Conservation (phyloP, 2,797 vertebrate species). For the Podarcis lilfordi region DNA sequence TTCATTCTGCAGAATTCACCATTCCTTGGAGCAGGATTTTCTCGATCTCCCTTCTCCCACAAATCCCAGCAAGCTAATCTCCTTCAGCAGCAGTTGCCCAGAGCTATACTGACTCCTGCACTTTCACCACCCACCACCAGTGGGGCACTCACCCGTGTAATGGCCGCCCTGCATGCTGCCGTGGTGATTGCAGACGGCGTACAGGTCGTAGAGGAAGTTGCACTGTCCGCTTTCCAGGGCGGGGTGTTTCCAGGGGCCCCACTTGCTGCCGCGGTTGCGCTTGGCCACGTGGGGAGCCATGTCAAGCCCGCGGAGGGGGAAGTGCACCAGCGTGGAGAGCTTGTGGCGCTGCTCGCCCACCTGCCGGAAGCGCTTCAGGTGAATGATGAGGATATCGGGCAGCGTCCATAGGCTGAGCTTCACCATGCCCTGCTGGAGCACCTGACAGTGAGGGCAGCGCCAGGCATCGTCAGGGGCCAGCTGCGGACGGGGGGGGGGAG, state of each 20-base stretch:
- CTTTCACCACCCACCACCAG: background rate
- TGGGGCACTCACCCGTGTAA: conserved; percentile 86
- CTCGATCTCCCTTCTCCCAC: background rate
- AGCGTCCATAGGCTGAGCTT: conserved; percentile 95
- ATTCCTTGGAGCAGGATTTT: background rate
- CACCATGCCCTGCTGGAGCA: conserved; percentile 91
- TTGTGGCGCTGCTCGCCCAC: conserved; percentile 91
- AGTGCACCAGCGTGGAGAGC: conserved; percentile 88
- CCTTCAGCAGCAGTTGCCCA: background rate
- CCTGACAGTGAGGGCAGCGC: conserved; percentile 91
- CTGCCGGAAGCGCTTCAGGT: conserved; percentile 93
- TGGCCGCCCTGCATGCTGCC: conserved; percentile 94
- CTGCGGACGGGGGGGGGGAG: conserved; percentile 70
- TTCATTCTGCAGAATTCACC: background rate
- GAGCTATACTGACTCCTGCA: fast-evolving
- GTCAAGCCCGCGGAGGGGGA: conserved; percentile 86
- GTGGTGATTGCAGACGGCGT: conserved; percentile 95
- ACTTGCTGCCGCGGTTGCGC: conserved; percentile 80
- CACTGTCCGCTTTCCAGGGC: conserved; percentile 74
- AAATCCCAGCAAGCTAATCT: background rate
- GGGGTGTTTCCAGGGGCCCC: conserved; percentile 80
- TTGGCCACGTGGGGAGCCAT: conserved; percentile 93
- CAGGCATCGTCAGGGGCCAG: conserved; percentile 92
- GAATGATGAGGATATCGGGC: conserved; percentile 93
- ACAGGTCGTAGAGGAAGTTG: conserved; percentile 90